Evolutionary conservation across 2,797 vertebrate genomes (phyloP).

Genomic region (Eupleurogrammus muticus): DNA sequence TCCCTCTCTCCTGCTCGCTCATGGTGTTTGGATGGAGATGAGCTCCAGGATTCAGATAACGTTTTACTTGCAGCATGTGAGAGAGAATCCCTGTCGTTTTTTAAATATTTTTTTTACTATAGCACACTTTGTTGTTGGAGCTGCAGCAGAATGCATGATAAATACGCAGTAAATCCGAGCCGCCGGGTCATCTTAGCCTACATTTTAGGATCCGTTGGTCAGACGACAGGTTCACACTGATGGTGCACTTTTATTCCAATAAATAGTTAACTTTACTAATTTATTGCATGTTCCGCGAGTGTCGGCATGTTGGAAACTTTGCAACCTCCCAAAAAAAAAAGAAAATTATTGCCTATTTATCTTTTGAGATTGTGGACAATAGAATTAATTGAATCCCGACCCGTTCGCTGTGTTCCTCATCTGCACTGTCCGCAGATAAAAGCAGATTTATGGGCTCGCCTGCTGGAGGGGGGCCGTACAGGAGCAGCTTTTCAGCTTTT

Average conservation of each 20-base stretch:
- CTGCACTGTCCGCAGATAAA: constrained; percentile 58
- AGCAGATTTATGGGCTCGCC: constrained; percentile 64
- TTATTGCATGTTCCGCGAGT: too few relatives aligned
- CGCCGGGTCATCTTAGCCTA: neutral
- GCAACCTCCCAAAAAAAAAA: constrained; percentile 20
- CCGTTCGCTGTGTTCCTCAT: constrained; percentile 42
- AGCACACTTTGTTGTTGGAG: constrained; percentile 57
- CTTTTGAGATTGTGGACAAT: constrained; percentile 58
- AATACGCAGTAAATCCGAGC: constrained; percentile 53
- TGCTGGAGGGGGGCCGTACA: constrained; percentile 23
- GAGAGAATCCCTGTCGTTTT: constrained; percentile 59
- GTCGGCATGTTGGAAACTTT: neutral
- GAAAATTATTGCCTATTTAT: constrained; percentile 48
- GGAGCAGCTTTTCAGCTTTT: constrained; percentile 59
- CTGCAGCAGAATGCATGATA: constrained; percentile 49
- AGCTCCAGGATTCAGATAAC: constrained; percentile 62
- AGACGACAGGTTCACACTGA: constrained; percentile 31
- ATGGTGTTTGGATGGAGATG: constrained; percentile 53
- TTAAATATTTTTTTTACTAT: constrained; percentile 4
- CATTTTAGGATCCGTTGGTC: constrained; percentile 41
- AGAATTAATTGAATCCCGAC: constrained; percentile 58
- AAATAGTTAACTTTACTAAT: too few relatives aligned
- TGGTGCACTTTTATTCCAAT: constrained; percentile 9
- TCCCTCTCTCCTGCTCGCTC: constrained; percentile 20
- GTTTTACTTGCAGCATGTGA: constrained; percentile 57